Evolutionary conservation across 2,888 invertebrate genomes (phyloP).

Genomic region (Drosophila neotestacea): DNA sequence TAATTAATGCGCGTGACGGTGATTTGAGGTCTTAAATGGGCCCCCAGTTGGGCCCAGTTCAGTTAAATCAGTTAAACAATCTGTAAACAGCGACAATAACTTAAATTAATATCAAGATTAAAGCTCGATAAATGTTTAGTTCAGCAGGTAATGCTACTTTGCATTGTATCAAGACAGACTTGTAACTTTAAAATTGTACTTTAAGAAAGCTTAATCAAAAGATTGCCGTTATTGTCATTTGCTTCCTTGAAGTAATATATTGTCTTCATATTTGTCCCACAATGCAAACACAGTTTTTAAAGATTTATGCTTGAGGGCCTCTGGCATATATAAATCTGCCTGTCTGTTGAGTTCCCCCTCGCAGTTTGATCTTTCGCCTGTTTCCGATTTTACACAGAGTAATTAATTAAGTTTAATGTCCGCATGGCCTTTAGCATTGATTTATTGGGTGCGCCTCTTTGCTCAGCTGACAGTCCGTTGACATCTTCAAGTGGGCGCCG

Average conservation of each 20-base stretch:
- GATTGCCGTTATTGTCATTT: background rate
- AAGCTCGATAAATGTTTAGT: no score
- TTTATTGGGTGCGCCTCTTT: slow-evolving; percentile 64
- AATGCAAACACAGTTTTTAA: background rate
- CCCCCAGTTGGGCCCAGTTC: slow-evolving; percentile 7
- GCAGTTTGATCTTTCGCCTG: slow-evolving; percentile 6
- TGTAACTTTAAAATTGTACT: no score
- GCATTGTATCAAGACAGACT: background rate
- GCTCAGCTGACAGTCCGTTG: slow-evolving; percentile 45
- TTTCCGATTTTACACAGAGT: slow-evolving; percentile 40
- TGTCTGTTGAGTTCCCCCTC: slow-evolving; percentile 12
- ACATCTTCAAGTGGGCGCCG: slow-evolving; percentile 66
- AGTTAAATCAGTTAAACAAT: background rate
- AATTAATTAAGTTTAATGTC: slow-evolving; percentile 70
- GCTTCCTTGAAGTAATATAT: background rate
- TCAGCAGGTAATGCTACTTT: background rate
- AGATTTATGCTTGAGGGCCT: slow-evolving; percentile 44
- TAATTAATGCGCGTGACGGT: slow-evolving; percentile 47
- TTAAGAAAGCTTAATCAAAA: background rate
- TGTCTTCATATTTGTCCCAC: slow-evolving; percentile 3
- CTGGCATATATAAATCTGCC: slow-evolving; percentile 16
- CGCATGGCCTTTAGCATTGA: slow-evolving; percentile 66
- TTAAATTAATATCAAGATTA: slow-evolving; percentile 1
- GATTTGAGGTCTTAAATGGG: slow-evolving; percentile 41
- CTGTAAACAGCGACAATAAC: background rate